Evolutionary conservation across 2,797 vertebrate species (phyloP).

Genomic region (Clamator glandarius): DNA sequence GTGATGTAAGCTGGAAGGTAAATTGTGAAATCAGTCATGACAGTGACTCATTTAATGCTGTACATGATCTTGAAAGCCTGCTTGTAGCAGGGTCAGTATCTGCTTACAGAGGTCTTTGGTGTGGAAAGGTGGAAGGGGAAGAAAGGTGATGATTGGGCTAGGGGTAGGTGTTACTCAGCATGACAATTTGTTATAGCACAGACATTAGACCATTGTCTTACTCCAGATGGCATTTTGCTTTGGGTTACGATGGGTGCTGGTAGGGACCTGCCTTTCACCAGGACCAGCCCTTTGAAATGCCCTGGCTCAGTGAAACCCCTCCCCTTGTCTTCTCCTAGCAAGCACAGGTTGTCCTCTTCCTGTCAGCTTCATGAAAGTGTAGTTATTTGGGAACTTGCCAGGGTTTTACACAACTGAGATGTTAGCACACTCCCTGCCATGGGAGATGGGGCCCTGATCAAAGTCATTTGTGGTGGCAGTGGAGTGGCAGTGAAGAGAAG

Average conservation of each 20-base stretch:
- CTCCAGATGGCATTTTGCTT: background rate
- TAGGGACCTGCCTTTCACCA: background rate
- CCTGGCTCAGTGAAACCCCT: background rate
- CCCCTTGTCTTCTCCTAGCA: background rate
- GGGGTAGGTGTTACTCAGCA: background rate
- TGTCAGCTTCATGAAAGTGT: background rate
- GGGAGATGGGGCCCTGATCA: background rate
- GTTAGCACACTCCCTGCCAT: background rate
- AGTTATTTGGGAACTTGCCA: background rate
- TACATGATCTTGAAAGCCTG: background rate
- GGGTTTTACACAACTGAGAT: background rate
- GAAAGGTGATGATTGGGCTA: background rate
- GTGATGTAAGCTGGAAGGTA: background rate
- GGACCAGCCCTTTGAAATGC: background rate
- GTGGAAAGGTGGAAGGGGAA: background rate
- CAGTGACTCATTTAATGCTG: background rate
- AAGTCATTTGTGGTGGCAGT: fast-evolving
- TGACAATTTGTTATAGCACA: background rate
- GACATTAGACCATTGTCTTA: background rate
- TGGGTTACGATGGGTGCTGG: background rate
- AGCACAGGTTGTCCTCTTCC: background rate
- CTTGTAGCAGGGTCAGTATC: background rate
- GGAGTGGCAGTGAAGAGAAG: background rate
- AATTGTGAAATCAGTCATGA: background rate
- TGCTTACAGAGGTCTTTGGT: background rate